phyloP scores from a whole-genome alignment of 2,888 invertebrate genomes.

The Branchipolynoe longqiensis region DNA sequence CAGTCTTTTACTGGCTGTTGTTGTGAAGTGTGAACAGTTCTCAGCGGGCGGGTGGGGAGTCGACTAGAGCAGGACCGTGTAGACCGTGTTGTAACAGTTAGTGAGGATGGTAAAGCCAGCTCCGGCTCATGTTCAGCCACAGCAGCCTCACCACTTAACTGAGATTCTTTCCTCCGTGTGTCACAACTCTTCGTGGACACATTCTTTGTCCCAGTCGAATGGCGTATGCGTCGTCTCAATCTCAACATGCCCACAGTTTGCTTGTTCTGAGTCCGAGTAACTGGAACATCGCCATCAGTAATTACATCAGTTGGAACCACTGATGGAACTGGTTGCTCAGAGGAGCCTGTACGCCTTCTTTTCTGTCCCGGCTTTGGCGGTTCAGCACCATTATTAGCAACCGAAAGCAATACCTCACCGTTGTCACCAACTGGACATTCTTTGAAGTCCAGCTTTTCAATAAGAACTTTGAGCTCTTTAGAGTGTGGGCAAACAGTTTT shows the following conservation, averaged over 20 bases:
- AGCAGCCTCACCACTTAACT: background rate
- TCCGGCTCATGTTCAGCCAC: background rate
- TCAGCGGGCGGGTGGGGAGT: background rate
- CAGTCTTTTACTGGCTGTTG: slow-evolving; percentile 6
- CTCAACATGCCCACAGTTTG: background rate
- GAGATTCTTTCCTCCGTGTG: slow-evolving; percentile 38
- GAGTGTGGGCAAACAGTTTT: slow-evolving; percentile 32
- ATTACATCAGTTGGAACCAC: background rate
- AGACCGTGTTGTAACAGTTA: background rate
- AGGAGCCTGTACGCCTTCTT: background rate
- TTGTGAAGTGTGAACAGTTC: too few relatives aligned
- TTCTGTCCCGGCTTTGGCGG: background rate
- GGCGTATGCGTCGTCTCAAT: slow-evolving; percentile 3
- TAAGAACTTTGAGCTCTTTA: slow-evolving; percentile 32
- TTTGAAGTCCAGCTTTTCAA: slow-evolving; percentile 32
- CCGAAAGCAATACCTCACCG: background rate
- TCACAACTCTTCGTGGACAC: slow-evolving; percentile 43
- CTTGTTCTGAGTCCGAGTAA: background rate
- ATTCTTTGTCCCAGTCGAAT: background rate
- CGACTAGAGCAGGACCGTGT: background rate
- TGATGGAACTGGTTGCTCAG: background rate
- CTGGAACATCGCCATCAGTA: background rate
- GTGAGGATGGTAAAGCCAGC: background rate
- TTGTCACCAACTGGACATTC: background rate
- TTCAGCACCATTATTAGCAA: background rate